Percentiles rank a stretch among this genome's conserved stretches.
Evolutionary conservation across 2,113 vertebrate species (phyloP).

Genomic region (Cacatua alba): DNA sequence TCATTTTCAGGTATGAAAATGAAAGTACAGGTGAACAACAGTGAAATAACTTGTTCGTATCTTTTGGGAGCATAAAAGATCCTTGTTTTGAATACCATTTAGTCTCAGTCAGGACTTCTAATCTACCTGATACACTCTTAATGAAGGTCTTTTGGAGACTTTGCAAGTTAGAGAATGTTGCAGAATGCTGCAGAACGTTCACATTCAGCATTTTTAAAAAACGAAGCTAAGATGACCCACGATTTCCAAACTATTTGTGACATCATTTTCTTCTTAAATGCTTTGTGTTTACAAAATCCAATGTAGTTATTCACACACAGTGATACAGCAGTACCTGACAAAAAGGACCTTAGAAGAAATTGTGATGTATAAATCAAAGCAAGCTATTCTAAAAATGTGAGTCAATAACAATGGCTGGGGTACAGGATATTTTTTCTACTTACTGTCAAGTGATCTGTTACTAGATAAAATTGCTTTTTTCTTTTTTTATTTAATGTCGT

Average conservation of each 20-base stretch:
- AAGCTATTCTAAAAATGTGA: not conserved
- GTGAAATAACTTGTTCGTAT: not conserved
- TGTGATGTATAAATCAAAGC: not conserved
- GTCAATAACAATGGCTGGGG: not conserved
- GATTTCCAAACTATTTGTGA: not conserved
- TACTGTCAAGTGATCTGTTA: not conserved
- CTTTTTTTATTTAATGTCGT: not conserved
- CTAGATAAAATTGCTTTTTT: not conserved
- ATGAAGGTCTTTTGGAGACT: not conserved
- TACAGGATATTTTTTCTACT: not conserved
- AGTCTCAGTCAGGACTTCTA: not conserved
- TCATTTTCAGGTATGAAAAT: conserved; percentile 8
- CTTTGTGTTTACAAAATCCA: not conserved
- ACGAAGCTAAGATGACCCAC: not conserved
- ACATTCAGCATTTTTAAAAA: not conserved
- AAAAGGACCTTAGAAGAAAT: not conserved
- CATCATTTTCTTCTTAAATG: not conserved
- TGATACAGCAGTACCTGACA: not conserved
- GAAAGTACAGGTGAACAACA: not conserved
- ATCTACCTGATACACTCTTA: not conserved
- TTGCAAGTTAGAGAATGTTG: not conserved
- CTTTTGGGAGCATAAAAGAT: not conserved
- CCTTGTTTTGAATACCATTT: not conserved
- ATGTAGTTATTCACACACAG: not conserved
- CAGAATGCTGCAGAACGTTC: not conserved